A percentile compares a stretch with the other conserved stretches of the same genome.
These are phyloP conservation scores for Lycopodina hypogea DNA, from an alignment of 37 sponge, comb jelly and placozoan genomes.

Conservation along the genomic window DNA sequence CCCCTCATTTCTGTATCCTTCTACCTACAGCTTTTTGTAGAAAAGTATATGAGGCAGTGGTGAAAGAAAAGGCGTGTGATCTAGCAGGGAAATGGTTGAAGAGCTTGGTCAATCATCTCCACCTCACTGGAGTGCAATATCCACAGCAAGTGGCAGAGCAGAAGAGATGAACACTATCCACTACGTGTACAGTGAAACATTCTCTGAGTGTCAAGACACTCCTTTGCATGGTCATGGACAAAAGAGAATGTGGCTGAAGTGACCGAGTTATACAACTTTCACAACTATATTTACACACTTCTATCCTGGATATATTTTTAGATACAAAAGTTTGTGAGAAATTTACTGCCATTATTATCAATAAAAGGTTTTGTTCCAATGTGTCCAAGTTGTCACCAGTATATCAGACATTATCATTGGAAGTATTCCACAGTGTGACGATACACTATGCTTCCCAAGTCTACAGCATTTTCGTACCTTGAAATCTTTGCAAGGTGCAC, in stretches of 20 bases:
- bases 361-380: constrained; percentile 2
- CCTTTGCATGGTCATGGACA: background rate
- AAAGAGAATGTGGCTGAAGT: constrained; percentile 37
- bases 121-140: constrained; percentile 45
- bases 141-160: constrained; percentile 34
- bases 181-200: background rate
- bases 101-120: constrained; percentile 51
- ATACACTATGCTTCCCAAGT: constrained; percentile 79
- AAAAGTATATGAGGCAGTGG: constrained; percentile 18
- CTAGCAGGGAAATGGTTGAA: constrained; percentile 37
- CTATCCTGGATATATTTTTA: background rate
- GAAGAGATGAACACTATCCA: constrained; percentile 25
- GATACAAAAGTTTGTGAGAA: constrained; percentile 61
- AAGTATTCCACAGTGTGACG: constrained; percentile 71
- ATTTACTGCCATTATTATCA: constrained; percentile 15
- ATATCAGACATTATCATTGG: constrained; percentile 56
- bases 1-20: background rate
- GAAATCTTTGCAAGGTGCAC: constrained; percentile 32
- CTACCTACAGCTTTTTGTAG: constrained; percentile 21
- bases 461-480: constrained; percentile 43
- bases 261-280: constrained; percentile 13
- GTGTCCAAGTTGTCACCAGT: constrained; percentile 31
- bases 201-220: background rate
- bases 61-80: constrained; percentile 52
- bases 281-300: background rate